Conservation (phyloP, 2,888 invertebrate genomes). For the Perizoma flavofasciatum region DNA sequence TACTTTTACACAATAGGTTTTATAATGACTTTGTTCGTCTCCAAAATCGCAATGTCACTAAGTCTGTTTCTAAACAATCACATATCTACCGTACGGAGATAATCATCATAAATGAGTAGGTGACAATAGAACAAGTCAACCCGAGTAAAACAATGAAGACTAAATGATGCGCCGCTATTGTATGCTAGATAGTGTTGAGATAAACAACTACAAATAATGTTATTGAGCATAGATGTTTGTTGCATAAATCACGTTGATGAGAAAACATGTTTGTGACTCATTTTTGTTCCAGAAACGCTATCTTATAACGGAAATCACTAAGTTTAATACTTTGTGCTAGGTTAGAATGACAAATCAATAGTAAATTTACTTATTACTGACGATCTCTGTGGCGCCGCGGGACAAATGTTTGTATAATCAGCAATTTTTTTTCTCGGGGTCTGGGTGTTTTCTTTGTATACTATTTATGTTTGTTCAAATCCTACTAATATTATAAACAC, state of each 20-base stretch:
- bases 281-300: constrained; percentile 2
- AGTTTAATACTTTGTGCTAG: background rate
- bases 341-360: too few relatives aligned
- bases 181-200: constrained; percentile 26
- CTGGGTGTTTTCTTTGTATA: too few relatives aligned
- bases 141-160: constrained; percentile 38
- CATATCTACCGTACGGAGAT: background rate
- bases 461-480: too few relatives aligned
- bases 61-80: too few relatives aligned
- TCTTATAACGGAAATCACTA: background rate
- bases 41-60: too few relatives aligned
- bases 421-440: too few relatives aligned
- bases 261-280: constrained; percentile 11
- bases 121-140: constrained; percentile 19
- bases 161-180: constrained; percentile 36
- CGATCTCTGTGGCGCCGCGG: too few relatives aligned
- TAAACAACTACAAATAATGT: constrained; percentile 32
- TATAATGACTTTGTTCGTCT: too few relatives aligned
- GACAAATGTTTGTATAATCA: too few relatives aligned
- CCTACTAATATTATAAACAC: too few relatives aligned
- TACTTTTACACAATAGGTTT: too few relatives aligned
- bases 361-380: too few relatives aligned
- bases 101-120: background rate
- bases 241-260: constrained; percentile 10
- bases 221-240: constrained; percentile 4